Percentiles rank a stretch among this genome's conserved stretches.
Evolutionary conservation across 2,113 vertebrate genomes (phyloP).

Genomic region (Erythrocercus mccallii): DNA sequence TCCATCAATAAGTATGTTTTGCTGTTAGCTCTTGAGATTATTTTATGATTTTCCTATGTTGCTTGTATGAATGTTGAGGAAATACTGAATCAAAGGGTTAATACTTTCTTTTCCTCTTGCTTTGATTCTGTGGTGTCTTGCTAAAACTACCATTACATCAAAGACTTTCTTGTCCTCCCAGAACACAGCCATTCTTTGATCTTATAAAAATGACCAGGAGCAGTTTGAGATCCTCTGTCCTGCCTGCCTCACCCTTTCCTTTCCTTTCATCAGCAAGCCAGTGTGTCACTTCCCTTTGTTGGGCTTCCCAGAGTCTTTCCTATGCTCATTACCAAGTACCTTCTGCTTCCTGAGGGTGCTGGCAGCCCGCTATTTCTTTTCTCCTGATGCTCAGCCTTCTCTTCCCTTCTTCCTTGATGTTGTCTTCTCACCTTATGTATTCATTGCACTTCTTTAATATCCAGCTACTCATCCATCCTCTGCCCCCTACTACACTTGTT

Average conservation of each 20-base stretch:
- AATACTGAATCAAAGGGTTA: neutral
- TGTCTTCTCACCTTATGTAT: neutral
- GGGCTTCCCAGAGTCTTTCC: neutral
- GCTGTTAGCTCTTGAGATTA: neutral
- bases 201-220: neutral
- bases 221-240: neutral
- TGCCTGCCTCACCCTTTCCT: constrained; percentile 46
- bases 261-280: neutral
- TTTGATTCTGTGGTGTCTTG: constrained; percentile 14
- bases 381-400: neutral
- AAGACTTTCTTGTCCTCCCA: constrained; percentile 9
- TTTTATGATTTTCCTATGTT: neutral
- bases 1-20: neutral
- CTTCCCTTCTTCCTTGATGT: neutral
- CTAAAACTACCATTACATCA: constrained; percentile 48
- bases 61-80: neutral
- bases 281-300: neutral
- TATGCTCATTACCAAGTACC: neutral
- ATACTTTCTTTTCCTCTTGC: neutral
- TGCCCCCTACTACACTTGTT: neutral
- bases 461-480: neutral
- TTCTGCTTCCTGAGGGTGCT: neutral
- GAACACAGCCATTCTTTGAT: constrained; percentile 39
- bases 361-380: neutral
- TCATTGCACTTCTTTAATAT: neutral